Evolutionary conservation across 2,797 vertebrate species (phyloP).

Genomic region (Neomorphus geoffroyi): DNA sequence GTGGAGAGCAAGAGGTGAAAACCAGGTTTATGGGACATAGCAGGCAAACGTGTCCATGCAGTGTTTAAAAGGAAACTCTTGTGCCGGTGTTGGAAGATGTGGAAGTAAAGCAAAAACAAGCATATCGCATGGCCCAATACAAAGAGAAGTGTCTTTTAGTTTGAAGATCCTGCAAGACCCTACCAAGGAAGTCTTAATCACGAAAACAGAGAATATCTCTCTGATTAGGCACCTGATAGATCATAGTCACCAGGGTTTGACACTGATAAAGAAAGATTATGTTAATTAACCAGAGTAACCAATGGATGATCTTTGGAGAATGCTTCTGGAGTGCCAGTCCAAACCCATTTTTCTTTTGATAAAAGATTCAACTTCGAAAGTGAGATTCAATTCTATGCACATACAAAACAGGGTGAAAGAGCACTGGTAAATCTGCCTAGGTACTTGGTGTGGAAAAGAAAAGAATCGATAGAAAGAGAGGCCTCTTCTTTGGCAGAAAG

Average conservation of each 20-base stretch:
- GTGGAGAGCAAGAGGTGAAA: not conserved
- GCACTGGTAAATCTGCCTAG: not conserved
- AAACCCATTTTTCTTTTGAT: not conserved
- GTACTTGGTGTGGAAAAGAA: not conserved
- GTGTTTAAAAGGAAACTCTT: not conserved
- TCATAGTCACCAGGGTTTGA: not conserved
- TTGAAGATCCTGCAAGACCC: not conserved
- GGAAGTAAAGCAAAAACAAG: not conserved
- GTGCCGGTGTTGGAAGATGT: not conserved
- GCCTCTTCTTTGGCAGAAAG: not conserved
- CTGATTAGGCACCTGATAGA: not conserved
- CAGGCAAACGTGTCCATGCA: accelerated
- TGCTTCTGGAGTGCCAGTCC: not conserved
- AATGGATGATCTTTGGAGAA: not conserved
- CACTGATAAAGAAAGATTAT: not conserved
- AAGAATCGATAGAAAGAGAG: not conserved
- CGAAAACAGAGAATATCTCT: not conserved
- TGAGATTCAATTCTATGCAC: not conserved
- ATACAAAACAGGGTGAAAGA: not conserved
- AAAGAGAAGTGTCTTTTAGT: not conserved
- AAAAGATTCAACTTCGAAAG: not conserved
- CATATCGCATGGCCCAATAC: not conserved
- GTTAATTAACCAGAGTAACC: not conserved
- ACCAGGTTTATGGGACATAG: not conserved
- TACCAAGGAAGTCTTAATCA: not conserved